Evolutionary conservation across 2,888 invertebrate genomes (phyloP), one percentile per base, ranked within the genome.

Genomic region (Nomada fabriciana): DNA sequence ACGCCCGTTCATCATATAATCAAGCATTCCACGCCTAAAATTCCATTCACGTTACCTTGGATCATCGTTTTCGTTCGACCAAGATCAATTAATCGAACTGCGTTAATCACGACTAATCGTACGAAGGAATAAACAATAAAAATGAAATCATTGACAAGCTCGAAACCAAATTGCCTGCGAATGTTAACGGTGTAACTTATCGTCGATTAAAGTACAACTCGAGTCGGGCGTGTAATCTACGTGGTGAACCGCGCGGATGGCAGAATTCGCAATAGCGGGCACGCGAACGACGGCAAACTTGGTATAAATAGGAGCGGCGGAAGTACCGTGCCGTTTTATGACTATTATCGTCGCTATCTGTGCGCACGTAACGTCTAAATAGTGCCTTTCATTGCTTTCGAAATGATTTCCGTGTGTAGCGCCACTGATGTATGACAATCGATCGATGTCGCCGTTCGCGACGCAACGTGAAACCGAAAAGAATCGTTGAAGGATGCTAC

Each of bases 371-470:
- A 86, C 63, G 60, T 61, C 72, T 73, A 85, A 81, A 88, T 85
- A 88, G 88, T 87, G 88, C 88, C 88, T 89, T 90, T 86, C 83
- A 85, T 89, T 89, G 77, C 85, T 88, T 89, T 89, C 42, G 61
- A 77, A 76, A 86, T 72, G 60, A 82, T 82, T 82, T 84, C 64
- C 82, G 53, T n/a, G 53, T 68, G 75, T 71, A 68, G 36, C 61
- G 78, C 64, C 72, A 68, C 55, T 20, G 57, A 60, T 50, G 70
- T 72, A 72, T 69, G 79, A 78, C 83, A 67, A 76, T 83, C 83
- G 83, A 84, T 84, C 83, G 83, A 83, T 77, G 79, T 75, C 79
- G 79, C 60, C 50, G 83, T 61, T 83, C 77, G 43, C 42, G 70
- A 67, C 60, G 65, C 36, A 42, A 60, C 25, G 13, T 60, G 55